Conservation (phyloP, 2,797 vertebrate genomes). For the Apodemus agrarius region DNA sequence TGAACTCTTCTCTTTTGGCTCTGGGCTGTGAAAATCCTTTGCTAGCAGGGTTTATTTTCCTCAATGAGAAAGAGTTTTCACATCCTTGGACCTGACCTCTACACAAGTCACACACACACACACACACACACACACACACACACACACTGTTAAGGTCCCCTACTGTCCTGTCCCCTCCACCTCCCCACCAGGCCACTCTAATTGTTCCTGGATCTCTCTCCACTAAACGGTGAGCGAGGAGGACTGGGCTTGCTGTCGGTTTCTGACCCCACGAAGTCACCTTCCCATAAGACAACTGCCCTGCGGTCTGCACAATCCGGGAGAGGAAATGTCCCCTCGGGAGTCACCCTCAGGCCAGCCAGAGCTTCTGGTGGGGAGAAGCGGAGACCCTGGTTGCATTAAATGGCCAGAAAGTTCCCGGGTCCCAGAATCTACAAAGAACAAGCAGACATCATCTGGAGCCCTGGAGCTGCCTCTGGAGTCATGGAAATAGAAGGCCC, state of each 20-base stretch:
- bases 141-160: not conserved
- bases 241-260: not conserved
- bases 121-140: not conserved
- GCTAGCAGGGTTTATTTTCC: not conserved
- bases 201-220: not conserved
- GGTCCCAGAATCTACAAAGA: not conserved
- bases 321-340: too few species aligned
- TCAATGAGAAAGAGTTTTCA: not conserved
- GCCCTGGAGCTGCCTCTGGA: not conserved
- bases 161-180: too few species aligned
- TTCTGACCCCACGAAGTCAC: not conserved
- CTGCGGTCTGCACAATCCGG: not conserved
- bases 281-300: not conserved
- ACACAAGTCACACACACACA: not conserved
- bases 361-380: not conserved
- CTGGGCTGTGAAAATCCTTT: not conserved
- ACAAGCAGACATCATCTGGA: not conserved
- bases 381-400: not conserved
- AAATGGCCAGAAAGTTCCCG: not conserved
- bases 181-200: not conserved
- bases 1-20: not conserved
- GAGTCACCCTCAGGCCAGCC: not conserved
- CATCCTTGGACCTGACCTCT: not conserved
- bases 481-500: too few species aligned
- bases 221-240: not conserved